Evolutionary conservation across 1,140 invertebrate genomes (phyloP), one percentile per base, ranked within the genome.

Genomic region (Helicoverpa zea): DNA sequence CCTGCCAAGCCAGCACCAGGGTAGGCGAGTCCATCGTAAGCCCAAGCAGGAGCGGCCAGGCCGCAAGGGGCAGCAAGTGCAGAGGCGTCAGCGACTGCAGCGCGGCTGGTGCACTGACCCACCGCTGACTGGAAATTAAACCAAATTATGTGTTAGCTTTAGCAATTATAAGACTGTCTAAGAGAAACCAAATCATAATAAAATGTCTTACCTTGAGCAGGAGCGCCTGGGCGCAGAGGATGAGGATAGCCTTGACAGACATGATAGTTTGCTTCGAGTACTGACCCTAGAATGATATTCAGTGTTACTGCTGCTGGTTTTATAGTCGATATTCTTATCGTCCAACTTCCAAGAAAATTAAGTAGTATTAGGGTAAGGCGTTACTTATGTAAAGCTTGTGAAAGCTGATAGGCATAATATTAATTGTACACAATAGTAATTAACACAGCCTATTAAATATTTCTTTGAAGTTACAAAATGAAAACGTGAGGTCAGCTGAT

Each of bases 201-300:
- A n/a, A 23, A 23, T 23, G 23, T 23, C 16, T 18, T 13, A 66
- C 63, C 35, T 66, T 66, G 30, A 66, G 14, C 14, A 66, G n/a
- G n/a, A 66, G 35, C 63, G 63, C 35, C 63, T 66, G 63, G 30
- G 63, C 63, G 63, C 63, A 66, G 63, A 66, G 63, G 63, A 66
- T 35, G 63, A 66, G 63, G 23, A 23, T 23, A 23, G 23, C 23
- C 23, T 23, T 23, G 23, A 23, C 23, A 23, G 23, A 23, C 23
- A 43, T 35, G 35, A 35, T 3, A 12, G n/a, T 47, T 16, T 18
- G 16, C 16, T 68, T 49, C 64, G 30, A 66, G 63, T 66, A 35
- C 63, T 66, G 35, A 66, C 63, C 47, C 63, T 16, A 66, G 63
- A 66, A 43, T 66, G 63, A 66, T 66, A 35, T 66, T 16, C 13